Evolutionary conservation across 2,797 vertebrate genomes (phyloP), one percentile per base, ranked within the genome.

Genomic region (Cyclura pinguis): DNA sequence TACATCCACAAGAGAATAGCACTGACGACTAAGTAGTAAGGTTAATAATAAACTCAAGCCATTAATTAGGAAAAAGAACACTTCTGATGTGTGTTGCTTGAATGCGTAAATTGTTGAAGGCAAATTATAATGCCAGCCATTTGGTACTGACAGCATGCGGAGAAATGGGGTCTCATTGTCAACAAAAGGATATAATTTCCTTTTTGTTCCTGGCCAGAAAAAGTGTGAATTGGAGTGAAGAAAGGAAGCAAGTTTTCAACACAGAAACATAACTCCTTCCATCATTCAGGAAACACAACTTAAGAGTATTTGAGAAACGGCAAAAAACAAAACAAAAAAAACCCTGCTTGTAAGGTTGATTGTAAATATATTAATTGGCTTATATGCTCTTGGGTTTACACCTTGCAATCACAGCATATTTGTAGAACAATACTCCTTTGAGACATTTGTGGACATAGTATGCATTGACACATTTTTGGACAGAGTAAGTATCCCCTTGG

Each of bases 311-410:
- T 52, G 82, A 76, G 69, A 85, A 77, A 38, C 80, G 93, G 20
- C 67, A 67, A 88, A 0, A 35, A 91, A 50, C 89, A 57, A 47
- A 47, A 47, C 2, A 47, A 47, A 47, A 4, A 47, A 47, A 47
- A 42, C 42, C 42, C 47, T 6, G 1, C 78, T 93, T 84, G 89
- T 84, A 76, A 89, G 88, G 72, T 73, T 92, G 91, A 91, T 80
- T 86, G 83, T 80, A 91, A 64, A 91, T 91, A 78, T 89, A 77
- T 94, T 94, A 95, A 95, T 95, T 94, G 90, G 29, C 91, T 93
- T 91, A 88, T 88, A 1, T 0, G 27, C 85, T 89, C 80, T 1
- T 84, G 87, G 91, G 89, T 67, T 73, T 89, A 80, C 93, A 80
- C 90, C 85, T 91, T 90, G 72, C 88, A 93, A 90, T 80, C 73